Percentiles rank a stretch among this genome's conserved stretches.
phyloP scores from a whole-genome alignment of 1,140 invertebrate genomes.

The Mesaphorura yosii region DNA sequence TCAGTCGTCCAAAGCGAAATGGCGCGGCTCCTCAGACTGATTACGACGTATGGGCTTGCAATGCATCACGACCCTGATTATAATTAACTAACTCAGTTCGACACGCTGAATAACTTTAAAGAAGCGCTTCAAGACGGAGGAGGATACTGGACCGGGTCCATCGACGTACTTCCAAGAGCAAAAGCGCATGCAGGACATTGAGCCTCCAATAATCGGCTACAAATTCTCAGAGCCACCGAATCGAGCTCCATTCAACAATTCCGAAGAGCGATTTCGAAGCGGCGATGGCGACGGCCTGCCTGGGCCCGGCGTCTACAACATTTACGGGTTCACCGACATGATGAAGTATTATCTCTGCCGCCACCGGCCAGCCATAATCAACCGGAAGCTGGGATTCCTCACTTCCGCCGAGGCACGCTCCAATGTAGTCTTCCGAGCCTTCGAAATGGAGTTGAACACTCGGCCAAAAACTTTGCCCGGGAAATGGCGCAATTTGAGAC shows the following conservation, averaged over 20 bases:
- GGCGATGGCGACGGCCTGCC: not conserved
- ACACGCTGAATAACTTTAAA: too few species aligned
- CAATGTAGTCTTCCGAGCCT: not conserved
- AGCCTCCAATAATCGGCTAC: not conserved
- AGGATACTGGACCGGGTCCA: conserved; percentile 6
- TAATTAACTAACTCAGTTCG: too few species aligned
- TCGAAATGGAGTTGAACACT: not conserved
- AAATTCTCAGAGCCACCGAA: not conserved
- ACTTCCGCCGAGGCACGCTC: conserved; percentile 10
- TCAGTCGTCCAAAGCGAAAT: too few species aligned
- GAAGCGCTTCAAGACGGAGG: too few species aligned
- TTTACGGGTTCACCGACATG: conserved; percentile 21
- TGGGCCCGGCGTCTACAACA: conserved; percentile 6
- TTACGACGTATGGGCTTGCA: too few species aligned
- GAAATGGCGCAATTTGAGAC: conserved; percentile 19
- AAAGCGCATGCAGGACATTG: conserved; percentile 8
- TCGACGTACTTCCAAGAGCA: conserved; percentile 3
- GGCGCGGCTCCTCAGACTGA: too few species aligned
- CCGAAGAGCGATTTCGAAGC: conserved; percentile 11
- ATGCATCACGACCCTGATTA: too few species aligned
- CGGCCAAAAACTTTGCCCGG: not conserved
- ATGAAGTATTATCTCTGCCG: conserved; percentile 3
- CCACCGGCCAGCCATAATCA: conserved; percentile 14
- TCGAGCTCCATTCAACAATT: conserved; percentile 6
- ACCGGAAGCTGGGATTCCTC: conserved; percentile 27